These are phyloP conservation scores for Drosophila arizonae DNA, from an alignment of 1,140 invertebrate genomes.

Conservation along the genomic window DNA sequence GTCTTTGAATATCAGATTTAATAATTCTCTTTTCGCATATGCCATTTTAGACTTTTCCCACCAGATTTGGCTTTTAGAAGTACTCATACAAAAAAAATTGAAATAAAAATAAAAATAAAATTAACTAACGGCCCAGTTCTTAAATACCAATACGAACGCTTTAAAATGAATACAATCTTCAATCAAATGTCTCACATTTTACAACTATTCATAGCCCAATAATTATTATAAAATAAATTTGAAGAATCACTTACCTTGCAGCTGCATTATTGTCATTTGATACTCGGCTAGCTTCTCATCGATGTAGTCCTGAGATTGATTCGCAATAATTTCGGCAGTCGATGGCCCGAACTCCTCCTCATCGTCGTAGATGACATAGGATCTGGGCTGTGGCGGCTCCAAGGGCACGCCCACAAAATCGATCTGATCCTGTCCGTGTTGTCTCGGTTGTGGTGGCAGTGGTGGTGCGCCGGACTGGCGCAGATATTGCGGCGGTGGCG, in stretches of 20 bases:
- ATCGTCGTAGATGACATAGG: constrained; percentile 85
- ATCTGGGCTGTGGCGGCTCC: constrained; percentile 86
- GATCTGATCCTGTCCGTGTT: constrained; percentile 77
- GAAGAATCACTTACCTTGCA: constrained; percentile 89
- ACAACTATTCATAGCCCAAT: too few relatives aligned
- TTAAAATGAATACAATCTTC: too few relatives aligned
- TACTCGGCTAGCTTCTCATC: constrained; percentile 97
- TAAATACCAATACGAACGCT: too few relatives aligned
- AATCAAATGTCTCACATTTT: too few relatives aligned
- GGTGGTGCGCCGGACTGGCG: constrained; percentile 58
- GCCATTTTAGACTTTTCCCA: too few relatives aligned
- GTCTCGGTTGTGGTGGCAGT: constrained; percentile 71
- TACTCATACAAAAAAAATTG: too few relatives aligned
- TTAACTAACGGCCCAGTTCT: too few relatives aligned
- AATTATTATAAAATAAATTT: too few relatives aligned
- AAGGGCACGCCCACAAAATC: constrained; percentile 86
- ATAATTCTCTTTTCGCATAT: too few relatives aligned
- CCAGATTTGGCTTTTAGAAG: too few relatives aligned
- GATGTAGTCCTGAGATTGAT: constrained; percentile 96
- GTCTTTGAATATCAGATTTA: too few relatives aligned
- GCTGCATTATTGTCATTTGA: constrained; percentile 93
- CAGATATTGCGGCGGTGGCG: constrained; percentile 54
- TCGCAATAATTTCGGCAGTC: constrained; percentile 95
- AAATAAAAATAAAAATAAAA: too few relatives aligned
- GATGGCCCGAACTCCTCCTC: constrained; percentile 89